Evolutionary conservation across 2,113 vertebrate genomes (phyloP).

Genomic region (Jaculus jaculus): DNA sequence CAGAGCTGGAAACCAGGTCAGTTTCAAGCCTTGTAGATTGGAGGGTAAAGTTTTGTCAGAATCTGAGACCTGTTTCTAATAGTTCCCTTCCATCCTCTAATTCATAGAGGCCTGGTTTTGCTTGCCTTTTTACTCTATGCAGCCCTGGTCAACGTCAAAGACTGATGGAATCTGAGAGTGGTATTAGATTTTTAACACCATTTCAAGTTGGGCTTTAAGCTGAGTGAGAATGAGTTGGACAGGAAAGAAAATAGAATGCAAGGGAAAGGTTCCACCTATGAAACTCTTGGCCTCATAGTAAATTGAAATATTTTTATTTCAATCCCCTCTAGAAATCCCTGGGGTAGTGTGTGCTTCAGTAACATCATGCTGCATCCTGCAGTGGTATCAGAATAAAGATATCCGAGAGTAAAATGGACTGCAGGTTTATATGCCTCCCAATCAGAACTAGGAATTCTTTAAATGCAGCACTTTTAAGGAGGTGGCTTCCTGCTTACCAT

Average conservation of each 20-base stretch:
- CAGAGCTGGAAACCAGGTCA: neutral
- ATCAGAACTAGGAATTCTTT: slow-evolving; percentile 15
- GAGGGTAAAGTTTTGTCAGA: slow-evolving; percentile 27
- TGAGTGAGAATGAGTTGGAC: slow-evolving; percentile 66
- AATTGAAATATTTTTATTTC: slow-evolving; percentile 70
- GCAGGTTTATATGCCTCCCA: neutral
- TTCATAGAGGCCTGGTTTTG: slow-evolving; percentile 44
- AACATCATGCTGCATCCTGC: neutral
- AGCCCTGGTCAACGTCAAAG: slow-evolving; percentile 60
- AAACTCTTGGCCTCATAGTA: slow-evolving; percentile 55
- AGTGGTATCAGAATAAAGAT: neutral
- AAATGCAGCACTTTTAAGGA: neutral
- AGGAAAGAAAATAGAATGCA: slow-evolving; percentile 70
- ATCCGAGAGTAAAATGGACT: neutral
- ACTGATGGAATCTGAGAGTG: slow-evolving; percentile 68
- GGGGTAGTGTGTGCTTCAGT: neutral
- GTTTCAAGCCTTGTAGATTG: neutral
- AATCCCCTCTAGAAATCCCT: slow-evolving; percentile 14
- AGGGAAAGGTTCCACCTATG: slow-evolving; percentile 36
- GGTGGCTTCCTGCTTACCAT: neutral
- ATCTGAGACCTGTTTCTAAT: neutral
- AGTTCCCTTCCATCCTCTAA: slow-evolving; percentile 57
- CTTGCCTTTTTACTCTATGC: slow-evolving; percentile 51
- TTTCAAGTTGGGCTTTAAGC: slow-evolving; percentile 74
- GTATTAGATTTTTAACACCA: slow-evolving; percentile 77